Evolutionary conservation across 2,888 invertebrate species (phyloP).

Genomic region (Hofmannophila pseudospretella): DNA sequence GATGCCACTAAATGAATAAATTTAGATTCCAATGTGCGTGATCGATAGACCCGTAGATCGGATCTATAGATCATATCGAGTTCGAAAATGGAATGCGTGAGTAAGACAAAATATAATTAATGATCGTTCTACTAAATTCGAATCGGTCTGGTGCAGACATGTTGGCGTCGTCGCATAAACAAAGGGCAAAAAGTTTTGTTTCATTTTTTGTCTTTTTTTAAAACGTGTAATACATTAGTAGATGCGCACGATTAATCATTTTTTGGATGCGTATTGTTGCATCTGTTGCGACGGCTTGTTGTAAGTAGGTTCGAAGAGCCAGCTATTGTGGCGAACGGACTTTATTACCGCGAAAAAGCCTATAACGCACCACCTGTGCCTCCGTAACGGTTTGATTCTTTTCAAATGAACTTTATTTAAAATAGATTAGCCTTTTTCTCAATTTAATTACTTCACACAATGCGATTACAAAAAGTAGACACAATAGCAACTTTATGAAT

Average conservation of each 20-base stretch:
- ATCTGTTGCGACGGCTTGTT: conserved; percentile 65
- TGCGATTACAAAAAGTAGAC: background rate
- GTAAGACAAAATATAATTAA: conserved; percentile 79
- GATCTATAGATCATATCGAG: conserved; percentile 76
- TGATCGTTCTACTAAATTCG: conserved; percentile 71
- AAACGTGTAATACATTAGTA: conserved; percentile 63
- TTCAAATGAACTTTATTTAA: conserved; percentile 33
- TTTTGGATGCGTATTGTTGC: conserved; percentile 58
- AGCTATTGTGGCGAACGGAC: conserved; percentile 54
- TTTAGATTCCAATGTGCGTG: conserved; percentile 70
- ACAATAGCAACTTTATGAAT: too few species aligned
- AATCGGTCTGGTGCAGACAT: conserved; percentile 74
- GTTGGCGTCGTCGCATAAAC: conserved; percentile 75
- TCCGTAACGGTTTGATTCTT: conserved; percentile 28
- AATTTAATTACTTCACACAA: conserved; percentile 19
- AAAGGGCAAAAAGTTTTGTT: conserved; percentile 69
- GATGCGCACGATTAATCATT: conserved; percentile 68
- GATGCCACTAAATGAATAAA: conserved; percentile 73
- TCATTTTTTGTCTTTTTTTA: conserved; percentile 47
- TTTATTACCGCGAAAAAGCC: conserved; percentile 48
- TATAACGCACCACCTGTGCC: conserved; percentile 61
- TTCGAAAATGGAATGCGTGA: conserved; percentile 75
- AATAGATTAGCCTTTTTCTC: conserved; percentile 25
- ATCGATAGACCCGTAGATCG: conserved; percentile 75
- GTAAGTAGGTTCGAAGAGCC: conserved; percentile 39